Evolutionary conservation across 2,888 invertebrate species (phyloP).

Genomic region (Sthenelais limicola): DNA sequence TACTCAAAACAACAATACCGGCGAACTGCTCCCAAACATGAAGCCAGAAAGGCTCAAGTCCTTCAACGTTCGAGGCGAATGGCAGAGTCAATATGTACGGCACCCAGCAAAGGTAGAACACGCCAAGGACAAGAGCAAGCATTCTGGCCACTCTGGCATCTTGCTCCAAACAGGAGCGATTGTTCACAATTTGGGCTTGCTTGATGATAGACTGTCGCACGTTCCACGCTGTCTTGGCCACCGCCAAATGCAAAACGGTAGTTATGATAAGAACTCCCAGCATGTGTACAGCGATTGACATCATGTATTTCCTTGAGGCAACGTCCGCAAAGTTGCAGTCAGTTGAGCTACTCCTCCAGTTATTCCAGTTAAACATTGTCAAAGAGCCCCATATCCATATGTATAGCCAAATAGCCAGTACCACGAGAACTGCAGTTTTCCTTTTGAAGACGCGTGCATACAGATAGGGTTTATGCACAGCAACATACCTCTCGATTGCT

Average conservation of each 20-base stretch:
- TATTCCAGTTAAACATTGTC: constrained; percentile 17
- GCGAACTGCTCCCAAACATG: constrained; percentile 39
- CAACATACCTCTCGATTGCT: constrained; percentile 36
- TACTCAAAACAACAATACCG: constrained; percentile 26
- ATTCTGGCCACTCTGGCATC: constrained; percentile 29
- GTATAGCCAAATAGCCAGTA: constrained; percentile 28
- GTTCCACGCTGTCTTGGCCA: constrained; percentile 20
- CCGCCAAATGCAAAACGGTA: constrained; percentile 14
- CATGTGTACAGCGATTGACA: constrained; percentile 22
- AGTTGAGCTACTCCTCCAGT: background rate
- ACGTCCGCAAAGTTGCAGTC: constrained; percentile 40
- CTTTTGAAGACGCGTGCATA: constrained; percentile 14
- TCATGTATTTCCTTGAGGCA: constrained; percentile 13
- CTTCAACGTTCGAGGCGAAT: constrained; percentile 19
- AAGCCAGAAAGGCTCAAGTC: constrained; percentile 34
- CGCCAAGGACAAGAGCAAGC: constrained; percentile 36
- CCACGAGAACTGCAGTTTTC: background rate
- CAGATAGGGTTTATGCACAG: constrained; percentile 34
- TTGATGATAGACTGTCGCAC: constrained; percentile 8
- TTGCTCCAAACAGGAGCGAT: background rate
- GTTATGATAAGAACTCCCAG: constrained; percentile 30
- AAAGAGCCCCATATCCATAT: constrained; percentile 11
- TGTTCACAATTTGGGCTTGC: constrained; percentile 7
- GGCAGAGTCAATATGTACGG: constrained; percentile 41
- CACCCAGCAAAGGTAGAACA: constrained; percentile 42